Evolutionary conservation across 2,797 vertebrate species (phyloP), one percentile per base, ranked within the genome.

Genomic region (Myotis vivesi): DNA sequence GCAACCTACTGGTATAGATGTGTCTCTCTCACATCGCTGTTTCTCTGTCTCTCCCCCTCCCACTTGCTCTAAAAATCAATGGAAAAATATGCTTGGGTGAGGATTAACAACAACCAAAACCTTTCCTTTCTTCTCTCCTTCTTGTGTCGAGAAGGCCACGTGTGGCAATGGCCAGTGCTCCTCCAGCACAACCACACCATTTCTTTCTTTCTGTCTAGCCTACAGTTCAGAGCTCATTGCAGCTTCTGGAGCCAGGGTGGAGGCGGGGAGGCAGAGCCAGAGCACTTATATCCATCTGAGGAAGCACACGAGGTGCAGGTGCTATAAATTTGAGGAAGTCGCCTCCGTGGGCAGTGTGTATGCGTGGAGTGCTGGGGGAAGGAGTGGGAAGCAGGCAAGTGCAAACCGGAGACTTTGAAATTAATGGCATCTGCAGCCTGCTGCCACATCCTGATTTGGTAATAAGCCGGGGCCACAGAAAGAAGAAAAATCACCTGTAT

Each of bases 401-500:
- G 62, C 1, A 11, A 76, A 9, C 94, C 8, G 17, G 81, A 96
- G 95, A 91, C 86, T 92, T 68, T 36, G 93, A 95, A 95, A 97
- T 98, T 97, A 96, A 97, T 66, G 95, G 20, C 59, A 94, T 92
- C 97, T 71, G 93, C 96, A 97, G 88, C 28, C 76, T 97, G 92
- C 69, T 8, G 81, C 83, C 76, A 87, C 68, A 46, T 79, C 76
- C 73, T 22, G 38, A 94, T 92, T 94, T 79, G 1, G 5, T 6
- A 94, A 22, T 19, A 93, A 89, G 92, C 73, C 87, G 33, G 55
- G 87, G 36, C 94, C 46, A 66, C 44, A 22, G 92, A 96, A 86
- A 94, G 23, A 96, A 77, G 92, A 95, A 95, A 97, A 96, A 95
- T 96, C 89, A 92, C 96, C 93, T 95, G 96, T 84, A 87, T 68